Conservation (phyloP, 2,113 vertebrate genomes). For the Lepisosteus osseus region DNA sequence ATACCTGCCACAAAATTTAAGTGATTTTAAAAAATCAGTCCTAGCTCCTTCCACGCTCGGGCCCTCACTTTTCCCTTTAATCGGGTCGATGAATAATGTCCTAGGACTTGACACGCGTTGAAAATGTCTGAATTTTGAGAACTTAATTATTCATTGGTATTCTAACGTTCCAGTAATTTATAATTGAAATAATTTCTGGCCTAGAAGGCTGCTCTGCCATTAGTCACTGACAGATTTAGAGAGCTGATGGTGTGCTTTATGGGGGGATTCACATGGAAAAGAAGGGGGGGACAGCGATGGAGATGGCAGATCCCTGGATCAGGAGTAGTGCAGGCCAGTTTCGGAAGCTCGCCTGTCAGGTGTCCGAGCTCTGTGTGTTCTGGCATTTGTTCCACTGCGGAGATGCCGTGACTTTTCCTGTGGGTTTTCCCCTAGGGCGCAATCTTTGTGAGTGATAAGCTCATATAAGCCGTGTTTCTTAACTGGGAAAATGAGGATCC, state of each 20-base stretch:
- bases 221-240: not conserved
- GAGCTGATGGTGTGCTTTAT: not conserved
- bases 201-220: not conserved
- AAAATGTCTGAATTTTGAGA: conserved; percentile 1
- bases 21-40: not conserved
- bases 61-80: not conserved
- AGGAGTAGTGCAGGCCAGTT: no score
- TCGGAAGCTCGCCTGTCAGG: no score
- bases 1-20: not conserved
- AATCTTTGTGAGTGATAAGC: no score
- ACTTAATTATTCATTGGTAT: not conserved
- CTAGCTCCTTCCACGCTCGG: not conserved
- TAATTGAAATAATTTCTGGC: not conserved
- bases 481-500: no score
- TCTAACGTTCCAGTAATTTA: not conserved
- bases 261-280: not conserved
- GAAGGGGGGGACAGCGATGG: not conserved
- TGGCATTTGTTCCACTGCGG: no score
- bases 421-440: no score
- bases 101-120: not conserved
- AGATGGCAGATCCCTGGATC: not conserved
- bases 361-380: no score
- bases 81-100: not conserved
- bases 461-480: no score
- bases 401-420: no score